These are phyloP conservation scores for Cryptotis parvus DNA, from an alignment of 2,113 vertebrate genomes.

Conservation along the genomic window DNA sequence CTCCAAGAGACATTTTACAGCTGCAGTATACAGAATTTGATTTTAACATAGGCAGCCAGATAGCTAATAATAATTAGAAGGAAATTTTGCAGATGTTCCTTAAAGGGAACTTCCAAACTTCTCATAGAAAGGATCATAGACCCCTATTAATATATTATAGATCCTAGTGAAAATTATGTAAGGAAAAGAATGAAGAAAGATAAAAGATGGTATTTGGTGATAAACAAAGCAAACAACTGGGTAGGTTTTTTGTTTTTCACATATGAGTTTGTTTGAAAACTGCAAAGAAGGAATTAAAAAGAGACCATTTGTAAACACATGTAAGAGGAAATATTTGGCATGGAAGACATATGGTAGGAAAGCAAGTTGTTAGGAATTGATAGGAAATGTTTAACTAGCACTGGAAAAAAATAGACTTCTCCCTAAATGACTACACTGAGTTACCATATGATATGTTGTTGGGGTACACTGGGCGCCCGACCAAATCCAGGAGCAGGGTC, in stretches of 20 bases:
- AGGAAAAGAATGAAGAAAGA: not conserved
- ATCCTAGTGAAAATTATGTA: not conserved
- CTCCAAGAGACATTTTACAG: not conserved
- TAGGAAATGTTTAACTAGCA: constrained; percentile 20
- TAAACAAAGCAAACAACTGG: not conserved
- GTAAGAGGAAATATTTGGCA: not conserved
- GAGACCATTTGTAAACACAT: not conserved
- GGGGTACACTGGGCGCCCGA: too few relatives aligned
- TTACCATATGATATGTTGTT: not conserved
- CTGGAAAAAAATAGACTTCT: not conserved
- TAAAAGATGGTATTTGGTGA: not conserved
- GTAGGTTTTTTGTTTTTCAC: not conserved
- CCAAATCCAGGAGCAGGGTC: too few relatives aligned
- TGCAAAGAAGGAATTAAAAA: not conserved
- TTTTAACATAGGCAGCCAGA: not conserved
- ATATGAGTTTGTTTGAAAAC: not conserved
- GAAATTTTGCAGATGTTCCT: not conserved
- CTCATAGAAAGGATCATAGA: not conserved
- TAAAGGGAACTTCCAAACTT: constrained; percentile 16
- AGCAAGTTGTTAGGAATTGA: too few relatives aligned
- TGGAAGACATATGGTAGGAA: not conserved
- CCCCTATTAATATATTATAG: not conserved
- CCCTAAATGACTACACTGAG: not conserved
- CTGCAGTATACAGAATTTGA: not conserved
- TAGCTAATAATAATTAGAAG: not conserved